These are phyloP conservation scores for Druon quercuslanigerum DNA, from an alignment of 1,140 invertebrate species.

Conservation along the genomic window DNA sequence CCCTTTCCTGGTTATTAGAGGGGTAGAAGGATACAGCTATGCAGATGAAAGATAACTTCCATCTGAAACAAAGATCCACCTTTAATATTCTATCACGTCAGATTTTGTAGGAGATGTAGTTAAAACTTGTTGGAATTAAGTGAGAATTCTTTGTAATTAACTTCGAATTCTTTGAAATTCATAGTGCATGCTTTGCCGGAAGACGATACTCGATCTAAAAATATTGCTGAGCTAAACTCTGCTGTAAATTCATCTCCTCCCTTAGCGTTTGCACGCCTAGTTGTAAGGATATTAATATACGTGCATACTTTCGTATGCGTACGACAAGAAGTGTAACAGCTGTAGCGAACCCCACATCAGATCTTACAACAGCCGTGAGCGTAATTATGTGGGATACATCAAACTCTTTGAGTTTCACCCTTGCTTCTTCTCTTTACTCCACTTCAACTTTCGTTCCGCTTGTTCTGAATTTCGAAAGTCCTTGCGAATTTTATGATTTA, in stretches of 20 bases:
- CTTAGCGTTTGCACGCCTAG: neutral
- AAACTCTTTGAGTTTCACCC: slow-evolving; percentile 15
- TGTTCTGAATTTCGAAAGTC: slow-evolving; percentile 14
- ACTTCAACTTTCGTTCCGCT: slow-evolving; percentile 39
- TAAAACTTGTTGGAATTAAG: too few species aligned
- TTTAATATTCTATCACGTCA: too few species aligned
- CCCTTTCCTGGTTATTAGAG: too few species aligned
- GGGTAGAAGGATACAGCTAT: too few species aligned
- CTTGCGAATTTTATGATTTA: slow-evolving; percentile 3
- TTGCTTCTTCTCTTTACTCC: neutral
- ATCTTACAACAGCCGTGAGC: slow-evolving; percentile 5
- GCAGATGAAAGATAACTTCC: too few species aligned
- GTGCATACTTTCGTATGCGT: slow-evolving; percentile 4
- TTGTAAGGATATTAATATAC: neutral
- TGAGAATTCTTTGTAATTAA: too few species aligned
- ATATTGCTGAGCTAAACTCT: too few species aligned
- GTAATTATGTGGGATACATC: slow-evolving; percentile 11
- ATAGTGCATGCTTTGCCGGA: too few species aligned
- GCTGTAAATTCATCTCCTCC: neutral
- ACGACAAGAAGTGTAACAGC: neutral
- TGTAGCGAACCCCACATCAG: slow-evolving; percentile 1
- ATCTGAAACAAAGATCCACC: too few species aligned
- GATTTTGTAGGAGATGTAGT: too few species aligned
- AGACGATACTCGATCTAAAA: too few species aligned
- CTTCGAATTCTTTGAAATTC: too few species aligned